Base-by-base conservation (phyloP, 2,113 vertebrate genomes). In the Phylloscopus trochiloides region DNA sequence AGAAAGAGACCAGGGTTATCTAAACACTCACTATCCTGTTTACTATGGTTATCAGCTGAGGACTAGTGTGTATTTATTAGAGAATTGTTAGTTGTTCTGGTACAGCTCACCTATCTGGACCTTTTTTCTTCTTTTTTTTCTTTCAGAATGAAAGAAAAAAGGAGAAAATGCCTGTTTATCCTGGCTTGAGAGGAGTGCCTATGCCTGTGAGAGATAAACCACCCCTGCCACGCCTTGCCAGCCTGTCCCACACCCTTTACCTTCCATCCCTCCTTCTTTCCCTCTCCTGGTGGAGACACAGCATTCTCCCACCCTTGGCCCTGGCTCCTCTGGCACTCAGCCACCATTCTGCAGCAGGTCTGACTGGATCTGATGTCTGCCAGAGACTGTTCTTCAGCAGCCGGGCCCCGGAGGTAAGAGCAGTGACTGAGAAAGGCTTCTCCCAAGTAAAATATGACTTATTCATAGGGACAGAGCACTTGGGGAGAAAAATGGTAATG, bases 161-260 rank as follows among this genome's bases (percentile, higher is more conserved):
- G 40, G 40, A 40, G 40, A 40, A 40, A 40, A 40, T 52, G 47
- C 29, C 12, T 65, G 21, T 19, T 63, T 43, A 51, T 19, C 13
- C 26, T 43, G 52, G 21, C 26, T 78, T 75, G 61, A 63, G 88
- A 90, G 36, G 16, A 72, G 18, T 57, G 86, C 70, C 59, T 47
- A n/a, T 10, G 38, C 10, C 29, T 36, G 31, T 2, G 4, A 54
- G 55, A 34, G 51, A 21, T 17, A 45, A 84, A 36, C 9, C 6
- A 6, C 3, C 29, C 40, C 51, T 45, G 51, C 0, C 0, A 34
- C 7, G 3, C 43, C 34, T 52, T 4, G 4, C n/a, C 3, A 2
- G 34, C 16, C 71, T 54, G 17, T 55, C 36, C 59, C 36, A 25
- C n/a, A 51, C 10, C 21, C 19, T 6, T 59, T 55, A 34, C 32